These are phyloP conservation scores for Abramis brama DNA, from an alignment of 2,113 vertebrate genomes.

Conservation along the genomic window DNA sequence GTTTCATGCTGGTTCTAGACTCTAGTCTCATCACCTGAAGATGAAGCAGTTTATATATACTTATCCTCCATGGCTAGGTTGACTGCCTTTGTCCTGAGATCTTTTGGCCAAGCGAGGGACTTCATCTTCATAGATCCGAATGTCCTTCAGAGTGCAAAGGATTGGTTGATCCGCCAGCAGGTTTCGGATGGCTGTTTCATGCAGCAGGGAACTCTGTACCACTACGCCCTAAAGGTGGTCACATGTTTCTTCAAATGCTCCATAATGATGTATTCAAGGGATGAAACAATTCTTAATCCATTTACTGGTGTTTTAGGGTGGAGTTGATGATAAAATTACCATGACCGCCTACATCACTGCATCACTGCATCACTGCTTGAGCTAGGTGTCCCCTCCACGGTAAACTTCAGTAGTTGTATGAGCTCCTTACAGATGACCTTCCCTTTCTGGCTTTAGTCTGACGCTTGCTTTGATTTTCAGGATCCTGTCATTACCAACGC, in stretches of 20 bases:
- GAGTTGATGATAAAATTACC: conserved; percentile 78
- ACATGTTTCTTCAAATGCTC: no score
- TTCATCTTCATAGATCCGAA: conserved; percentile 72
- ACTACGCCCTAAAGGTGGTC: no score
- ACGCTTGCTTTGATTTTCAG: conserved; percentile 55
- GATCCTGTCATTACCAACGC: conserved; percentile 67
- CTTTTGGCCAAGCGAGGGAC: conserved; percentile 71
- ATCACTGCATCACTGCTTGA: conserved; percentile 68
- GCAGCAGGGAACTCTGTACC: no score
- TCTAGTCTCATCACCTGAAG: no score
- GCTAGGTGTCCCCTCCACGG: conserved; percentile 59
- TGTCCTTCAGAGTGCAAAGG: conserved; percentile 51
- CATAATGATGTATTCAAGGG: no score
- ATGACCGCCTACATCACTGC: conserved; percentile 78
- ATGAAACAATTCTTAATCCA: no score
- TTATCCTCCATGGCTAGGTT: conserved; percentile 61
- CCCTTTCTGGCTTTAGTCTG: neutral
- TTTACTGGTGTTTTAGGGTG: conserved; percentile 69
- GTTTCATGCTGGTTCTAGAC: conserved; percentile 32
- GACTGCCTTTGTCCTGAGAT: conserved; percentile 81
- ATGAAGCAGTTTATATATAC: no score
- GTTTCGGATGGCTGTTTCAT: no score
- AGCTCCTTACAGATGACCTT: neutral
- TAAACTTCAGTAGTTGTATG: conserved; percentile 24
- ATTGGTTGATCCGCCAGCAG: no score